Evolutionary conservation across 2,797 vertebrate genomes (phyloP), one percentile per base, ranked within the genome.

Genomic region (Peromyscus attwateri): DNA sequence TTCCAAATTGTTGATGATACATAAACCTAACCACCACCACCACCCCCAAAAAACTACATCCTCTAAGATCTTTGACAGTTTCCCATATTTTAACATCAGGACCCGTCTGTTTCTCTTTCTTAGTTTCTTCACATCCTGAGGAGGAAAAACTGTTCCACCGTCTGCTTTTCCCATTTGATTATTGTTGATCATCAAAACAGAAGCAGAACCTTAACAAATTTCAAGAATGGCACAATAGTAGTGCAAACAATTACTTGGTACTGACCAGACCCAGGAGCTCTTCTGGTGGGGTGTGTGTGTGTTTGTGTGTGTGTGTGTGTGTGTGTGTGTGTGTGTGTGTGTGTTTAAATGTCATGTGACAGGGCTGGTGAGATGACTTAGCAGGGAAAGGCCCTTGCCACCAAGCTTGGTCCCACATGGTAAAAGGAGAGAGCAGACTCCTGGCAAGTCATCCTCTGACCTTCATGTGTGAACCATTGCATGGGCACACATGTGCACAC

Each of bases 1-100:
- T 92, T 87, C 68, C 21, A 92, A 93, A 93, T 71, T 89, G 68
- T n/a, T 93, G 89, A 43, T 84, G 57, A 92, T 92, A 19, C 55
- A 40, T 92, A 89, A 92, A 90, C n/a, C 6, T 89, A 75, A 84
- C 3, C 43, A 52, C 49, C 49, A 49, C 49, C 49, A 13, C 52
- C 52, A 3, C 52, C 52, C 49, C 6, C 52, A 16, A 14, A 13
- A 64, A 60, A 21, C 60, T 4, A 37, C 55, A 87, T 7, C 13
- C 25, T 87, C 95, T 52, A 21, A n/a, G 55, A 77, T 83, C 29
- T 55, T 62, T 92, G 64, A 80, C 87, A 75, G n/a, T 71, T 70
- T 91, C 19, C 49, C 13, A 3, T 46, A 52, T 92, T 57, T 93
- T 79, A 95, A 49, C n/a, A 34, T 71, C 79, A 43, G 4, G 49